Conservation (phyloP, 2,888 invertebrate species). For the Leucophenga maculata region DNA sequence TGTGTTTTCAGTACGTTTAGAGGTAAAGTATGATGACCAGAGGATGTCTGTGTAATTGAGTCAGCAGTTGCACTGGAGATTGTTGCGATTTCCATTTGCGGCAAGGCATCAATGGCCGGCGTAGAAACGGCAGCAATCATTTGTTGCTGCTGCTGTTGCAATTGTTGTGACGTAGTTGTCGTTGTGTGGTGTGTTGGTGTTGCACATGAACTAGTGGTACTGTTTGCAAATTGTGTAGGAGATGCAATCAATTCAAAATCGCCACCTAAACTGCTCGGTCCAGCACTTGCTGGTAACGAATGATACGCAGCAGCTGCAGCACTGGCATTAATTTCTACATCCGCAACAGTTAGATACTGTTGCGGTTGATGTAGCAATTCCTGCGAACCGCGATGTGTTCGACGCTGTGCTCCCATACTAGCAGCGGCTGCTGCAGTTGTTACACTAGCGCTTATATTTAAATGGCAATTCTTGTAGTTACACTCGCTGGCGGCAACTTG, state of each 20-base stretch:
- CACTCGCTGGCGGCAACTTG: slow-evolving; percentile 58
- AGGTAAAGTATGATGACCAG: slow-evolving; percentile 54
- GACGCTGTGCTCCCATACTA: slow-evolving; percentile 39
- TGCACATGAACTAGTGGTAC: slow-evolving; percentile 10
- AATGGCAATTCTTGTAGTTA: slow-evolving; percentile 71
- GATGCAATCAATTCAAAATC: slow-evolving; percentile 56
- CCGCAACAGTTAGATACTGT: slow-evolving; percentile 66
- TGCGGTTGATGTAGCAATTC: slow-evolving; percentile 55
- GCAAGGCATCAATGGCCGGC: slow-evolving; percentile 58
- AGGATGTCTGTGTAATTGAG: slow-evolving; percentile 53
- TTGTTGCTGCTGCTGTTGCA: slow-evolving; percentile 44
- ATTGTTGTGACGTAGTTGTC: slow-evolving; percentile 35
- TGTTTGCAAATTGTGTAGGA: slow-evolving; percentile 50
- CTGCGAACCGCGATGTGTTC: slow-evolving; percentile 58
- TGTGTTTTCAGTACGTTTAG: slow-evolving; percentile 50
- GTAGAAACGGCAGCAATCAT: slow-evolving; percentile 55
- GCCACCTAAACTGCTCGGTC: slow-evolving; percentile 23
- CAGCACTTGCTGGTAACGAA: slow-evolving; percentile 39
- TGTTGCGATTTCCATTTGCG: slow-evolving; percentile 59
- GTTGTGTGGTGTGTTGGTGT: slow-evolving; percentile 29
- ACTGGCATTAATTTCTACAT: slow-evolving; percentile 64
- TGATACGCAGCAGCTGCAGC: slow-evolving; percentile 60
- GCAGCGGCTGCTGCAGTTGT: slow-evolving; percentile 45
- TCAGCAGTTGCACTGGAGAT: slow-evolving; percentile 48
- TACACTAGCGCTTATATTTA: slow-evolving; percentile 62